These are phyloP conservation scores for Atrina japonica DNA, from an alignment of 2,888 invertebrate species.

Conservation along the genomic window DNA sequence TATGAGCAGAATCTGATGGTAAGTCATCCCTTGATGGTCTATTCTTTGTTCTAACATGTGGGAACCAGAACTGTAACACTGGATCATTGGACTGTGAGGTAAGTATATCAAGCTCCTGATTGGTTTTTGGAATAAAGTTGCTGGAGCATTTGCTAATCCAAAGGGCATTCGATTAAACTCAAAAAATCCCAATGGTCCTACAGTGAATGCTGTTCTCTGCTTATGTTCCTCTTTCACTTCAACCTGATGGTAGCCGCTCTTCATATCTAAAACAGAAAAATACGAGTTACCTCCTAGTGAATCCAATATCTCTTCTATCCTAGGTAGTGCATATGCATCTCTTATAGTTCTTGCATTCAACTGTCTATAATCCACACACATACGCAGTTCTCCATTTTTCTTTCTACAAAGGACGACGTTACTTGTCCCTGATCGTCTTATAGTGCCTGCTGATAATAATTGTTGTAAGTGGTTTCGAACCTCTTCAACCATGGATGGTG, in stretches of 20 bases:
- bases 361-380: not conserved
- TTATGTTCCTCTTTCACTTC: no score
- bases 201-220: slow-evolving; percentile 48
- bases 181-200: no score
- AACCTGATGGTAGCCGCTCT: no score
- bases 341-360: slow-evolving; percentile 4
- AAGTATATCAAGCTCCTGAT: not conserved
- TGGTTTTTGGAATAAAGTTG: slow-evolving; percentile 19
- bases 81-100: slow-evolving; percentile 2
- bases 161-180: no score
- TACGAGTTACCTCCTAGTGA: not conserved
- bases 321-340: slow-evolving; percentile 21
- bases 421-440: slow-evolving; percentile 7
- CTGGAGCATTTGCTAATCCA: slow-evolving; percentile 38
- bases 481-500: no score
- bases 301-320: no score
- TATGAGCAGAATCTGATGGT: not conserved
- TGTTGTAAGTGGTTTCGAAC: no score
- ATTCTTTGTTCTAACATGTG: not conserved
- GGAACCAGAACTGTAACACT: not conserved
- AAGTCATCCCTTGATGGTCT: not conserved
- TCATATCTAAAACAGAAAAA: slow-evolving; percentile 6
- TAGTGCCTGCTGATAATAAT: slow-evolving; percentile 5
- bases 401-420: slow-evolving; percentile 12
- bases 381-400: slow-evolving; percentile 8